phyloP scores from a whole-genome alignment of 2,113 vertebrate species.

The Neodon shergylaensis region DNA sequence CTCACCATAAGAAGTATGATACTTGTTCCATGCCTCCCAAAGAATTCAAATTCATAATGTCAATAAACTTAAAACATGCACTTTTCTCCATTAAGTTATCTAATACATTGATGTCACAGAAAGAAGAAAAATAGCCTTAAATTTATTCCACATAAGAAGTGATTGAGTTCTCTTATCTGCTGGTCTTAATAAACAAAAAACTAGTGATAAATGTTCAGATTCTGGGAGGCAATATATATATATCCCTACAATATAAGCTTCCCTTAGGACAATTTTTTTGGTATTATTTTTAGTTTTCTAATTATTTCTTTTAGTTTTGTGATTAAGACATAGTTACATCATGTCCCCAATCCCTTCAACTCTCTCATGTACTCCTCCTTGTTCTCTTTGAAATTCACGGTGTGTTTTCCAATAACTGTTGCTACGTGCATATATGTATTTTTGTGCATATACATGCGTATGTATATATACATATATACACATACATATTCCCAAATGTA shows the following conservation, averaged over 20 bases:
- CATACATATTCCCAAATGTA: background rate
- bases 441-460: background rate
- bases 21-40: background rate
- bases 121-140: background rate
- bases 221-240: constrained; percentile 9
- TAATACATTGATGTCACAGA: background rate
- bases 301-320: background rate
- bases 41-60: background rate
- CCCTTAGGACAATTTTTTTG: background rate
- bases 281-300: background rate
- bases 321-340: background rate
- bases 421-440: background rate
- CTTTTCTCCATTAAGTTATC: background rate
- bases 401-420: background rate
- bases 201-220: background rate
- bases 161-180: background rate
- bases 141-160: background rate
- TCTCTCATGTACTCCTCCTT: background rate
- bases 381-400: background rate
- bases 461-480: background rate
- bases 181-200: constrained; percentile 19
- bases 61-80: background rate
- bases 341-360: background rate
- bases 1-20: background rate
- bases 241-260: background rate